Base-by-base conservation (phyloP, 2,888 invertebrate species). In the Thera obeliscata region DNA sequence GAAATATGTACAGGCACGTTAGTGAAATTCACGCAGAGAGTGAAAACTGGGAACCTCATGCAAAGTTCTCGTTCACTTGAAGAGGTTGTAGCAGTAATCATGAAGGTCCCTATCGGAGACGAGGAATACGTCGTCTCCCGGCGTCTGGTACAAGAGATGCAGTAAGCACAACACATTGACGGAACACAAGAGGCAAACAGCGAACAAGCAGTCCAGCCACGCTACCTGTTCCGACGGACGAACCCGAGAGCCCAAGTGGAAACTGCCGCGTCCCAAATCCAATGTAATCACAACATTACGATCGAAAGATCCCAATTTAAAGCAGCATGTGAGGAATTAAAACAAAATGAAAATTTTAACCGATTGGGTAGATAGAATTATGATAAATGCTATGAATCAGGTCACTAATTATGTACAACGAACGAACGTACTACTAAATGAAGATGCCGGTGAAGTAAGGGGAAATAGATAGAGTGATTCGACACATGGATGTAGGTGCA, bases 161-260 rank as follows among this genome's bases (percentile, higher is more conserved):
- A 95, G 83, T 84, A 95, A 94, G 93, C 95, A 95, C 83, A 95
- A 90, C 80, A 95, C 89, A 91, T 95, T 95, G 84, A 95, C 90
- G 79, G 95, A 95, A 89, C 95, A 95, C 90, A 96, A 91, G 75
- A 95, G 93, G 87, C 95, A 94, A 82, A 95, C 91, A 91, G 95
- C 95, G 91, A 95, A 93, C 87, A 95, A 93, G 91, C 95, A 94
- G 94, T 96, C 96, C 88, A 95, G 94, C 94, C 95, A 96, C 95
- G 96, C 96, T 96, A 96, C 96, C 96, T 96, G 96, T 94, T 96
- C 96, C 93, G 96, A 95, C 95, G 91, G 89, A 89, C 95, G 94
- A 93, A 89, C 91, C 94, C 95, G 93, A 84, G 85, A 81, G 76
- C 93, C 93, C 89, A 94, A 88, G 86, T 94, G 94, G 88, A 91